Conservation (phyloP, 1,140 invertebrate species). For the Cryptotermes secundus region DNA sequence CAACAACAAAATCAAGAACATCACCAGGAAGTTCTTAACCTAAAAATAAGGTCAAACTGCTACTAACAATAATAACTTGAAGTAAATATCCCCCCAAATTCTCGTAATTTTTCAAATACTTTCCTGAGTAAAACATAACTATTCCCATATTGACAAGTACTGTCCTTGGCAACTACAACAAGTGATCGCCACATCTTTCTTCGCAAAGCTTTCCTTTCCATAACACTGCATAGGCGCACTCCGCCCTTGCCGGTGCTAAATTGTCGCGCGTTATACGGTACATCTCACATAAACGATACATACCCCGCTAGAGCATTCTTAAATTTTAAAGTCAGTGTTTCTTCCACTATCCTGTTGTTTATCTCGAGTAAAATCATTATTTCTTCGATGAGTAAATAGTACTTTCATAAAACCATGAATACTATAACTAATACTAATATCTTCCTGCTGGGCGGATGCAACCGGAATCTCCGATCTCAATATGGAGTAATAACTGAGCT, state of each 20-base stretch:
- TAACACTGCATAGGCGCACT: background rate
- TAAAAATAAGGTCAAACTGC: too few relatives aligned
- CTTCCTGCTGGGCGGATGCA: constrained; percentile 31
- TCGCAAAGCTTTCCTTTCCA: background rate
- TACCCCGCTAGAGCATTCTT: constrained; percentile 93
- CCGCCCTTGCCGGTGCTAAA: background rate
- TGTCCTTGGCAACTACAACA: too few relatives aligned
- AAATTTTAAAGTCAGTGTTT: constrained; percentile 91
- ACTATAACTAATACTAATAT: constrained; percentile 28
- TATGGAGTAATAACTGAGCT: constrained; percentile 9
- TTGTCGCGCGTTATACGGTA: background rate
- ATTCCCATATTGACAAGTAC: too few relatives aligned
- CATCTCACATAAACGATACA: constrained; percentile 51
- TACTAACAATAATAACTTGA: too few relatives aligned
- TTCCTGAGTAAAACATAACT: background rate
- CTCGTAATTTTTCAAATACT: too few relatives aligned
- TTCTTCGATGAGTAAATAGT: constrained; percentile 20
- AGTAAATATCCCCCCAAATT: too few relatives aligned
- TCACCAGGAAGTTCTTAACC: too few relatives aligned
- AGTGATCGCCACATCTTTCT: background rate
- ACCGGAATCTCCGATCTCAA: constrained; percentile 30
- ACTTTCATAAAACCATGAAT: constrained; percentile 34
- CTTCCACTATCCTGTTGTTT: constrained; percentile 97
- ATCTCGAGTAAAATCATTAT: constrained; percentile 98
- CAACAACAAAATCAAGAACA: too few relatives aligned